A percentile compares a stretch with the other conserved stretches of the same genome.
These are phyloP conservation scores for Sylvilagus floridanus DNA, from an alignment of 2,797 vertebrate species.

Conservation along the genomic window DNA sequence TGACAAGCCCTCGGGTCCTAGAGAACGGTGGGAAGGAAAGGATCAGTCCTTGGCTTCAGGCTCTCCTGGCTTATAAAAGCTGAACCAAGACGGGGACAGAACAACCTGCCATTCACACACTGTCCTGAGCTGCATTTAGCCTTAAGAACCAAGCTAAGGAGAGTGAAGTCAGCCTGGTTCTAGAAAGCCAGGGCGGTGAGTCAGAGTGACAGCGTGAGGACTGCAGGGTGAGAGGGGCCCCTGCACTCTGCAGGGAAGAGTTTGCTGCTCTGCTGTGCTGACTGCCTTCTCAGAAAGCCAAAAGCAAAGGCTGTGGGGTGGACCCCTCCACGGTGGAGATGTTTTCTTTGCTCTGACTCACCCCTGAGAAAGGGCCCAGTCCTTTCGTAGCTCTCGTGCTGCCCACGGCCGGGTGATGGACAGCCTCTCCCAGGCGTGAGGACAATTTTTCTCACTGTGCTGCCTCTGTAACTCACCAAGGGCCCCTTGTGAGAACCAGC, in stretches of 20 bases:
- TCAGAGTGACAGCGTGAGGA: background rate
- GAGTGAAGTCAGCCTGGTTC: background rate
- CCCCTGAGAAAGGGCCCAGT: background rate
- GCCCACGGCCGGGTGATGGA: background rate
- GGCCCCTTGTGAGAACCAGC: background rate
- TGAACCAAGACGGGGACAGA: background rate
- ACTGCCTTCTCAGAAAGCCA: slow-evolving; percentile 42
- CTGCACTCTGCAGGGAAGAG: background rate
- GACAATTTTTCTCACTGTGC: background rate
- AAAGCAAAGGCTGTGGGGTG: background rate
- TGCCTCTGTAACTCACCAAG: slow-evolving; percentile 8
- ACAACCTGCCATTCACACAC: background rate
- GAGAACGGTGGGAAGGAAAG: slow-evolving; percentile 8
- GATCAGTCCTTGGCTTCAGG: background rate
- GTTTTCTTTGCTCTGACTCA: background rate
- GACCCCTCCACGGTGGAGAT: background rate
- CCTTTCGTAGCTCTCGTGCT: background rate
- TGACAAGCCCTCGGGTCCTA: slow-evolving; percentile 38
- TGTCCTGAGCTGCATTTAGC: background rate
- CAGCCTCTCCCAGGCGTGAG: background rate
- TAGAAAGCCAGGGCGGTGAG: background rate
- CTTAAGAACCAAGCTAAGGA: background rate
- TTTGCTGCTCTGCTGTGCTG: background rate
- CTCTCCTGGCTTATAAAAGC: background rate
- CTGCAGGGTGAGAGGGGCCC: background rate